Evolutionary conservation across 2,113 vertebrate species (phyloP), one percentile per base, ranked within the genome.

Genomic region (Lasiurus cinereus): DNA sequence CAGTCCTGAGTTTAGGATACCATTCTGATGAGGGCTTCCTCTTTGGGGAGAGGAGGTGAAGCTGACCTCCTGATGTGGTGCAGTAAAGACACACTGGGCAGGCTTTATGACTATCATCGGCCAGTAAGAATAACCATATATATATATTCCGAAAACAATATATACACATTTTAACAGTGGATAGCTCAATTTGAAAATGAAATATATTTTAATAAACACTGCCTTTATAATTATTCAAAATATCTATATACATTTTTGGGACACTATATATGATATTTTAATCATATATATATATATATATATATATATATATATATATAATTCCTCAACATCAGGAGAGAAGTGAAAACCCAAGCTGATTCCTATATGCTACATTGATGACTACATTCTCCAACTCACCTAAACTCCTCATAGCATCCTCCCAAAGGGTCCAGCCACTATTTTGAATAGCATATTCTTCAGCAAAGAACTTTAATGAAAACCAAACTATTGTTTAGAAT

Each of bases 361-460:
- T 22, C 62, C n/a, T 64, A 10, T 62, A 43, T 78, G 46, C 48
- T 72, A 13, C 72, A 74, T 84, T 93, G 87, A 83, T 77, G 89
- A 94, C 74, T 36, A 70, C 33, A 66, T 87, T 72, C 64, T 77
- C 66, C 85, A n/a, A 29, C 90, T 91, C 92, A 67, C 36, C 80
- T 52, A 39, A 16, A 80, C 46, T 50, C 50, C 77, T 91, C 29
- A 21, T 5, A 70, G 50, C 39, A 8, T 88, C 59, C 88, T 86
- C 64, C 39, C 64, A 83, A 67, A 29, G 33, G 33, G 2, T 74
- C 29, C 46, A 8, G 19, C 88, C 36, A 56, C 39, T 70, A 2
- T 79, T 74, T 83, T 67, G 24, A 91, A 43, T 36, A 95, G 50
- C 36, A 46, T 1, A n/a, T 11, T 70, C 50, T 91, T 27, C 36